Conservation (phyloP, 1,140 invertebrate genomes). For the Periplaneta americana region DNA sequence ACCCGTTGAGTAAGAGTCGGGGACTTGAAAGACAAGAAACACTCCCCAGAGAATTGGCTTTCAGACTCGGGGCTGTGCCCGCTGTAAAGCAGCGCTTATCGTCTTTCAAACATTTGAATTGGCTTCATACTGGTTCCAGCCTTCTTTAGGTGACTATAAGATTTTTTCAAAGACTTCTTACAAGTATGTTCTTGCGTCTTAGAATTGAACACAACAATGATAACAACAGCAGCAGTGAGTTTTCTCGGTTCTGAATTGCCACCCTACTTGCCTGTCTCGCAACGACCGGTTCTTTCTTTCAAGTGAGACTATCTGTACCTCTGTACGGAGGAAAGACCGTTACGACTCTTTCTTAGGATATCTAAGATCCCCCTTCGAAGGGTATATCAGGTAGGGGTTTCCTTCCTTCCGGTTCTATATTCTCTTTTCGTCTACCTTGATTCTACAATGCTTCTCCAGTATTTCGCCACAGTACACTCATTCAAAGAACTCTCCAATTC, state of each 20-base stretch:
- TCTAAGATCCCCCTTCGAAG: background rate
- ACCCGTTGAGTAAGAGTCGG: too few species aligned
- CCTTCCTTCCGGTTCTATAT: background rate
- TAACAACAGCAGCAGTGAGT: background rate
- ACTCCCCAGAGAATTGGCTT: background rate
- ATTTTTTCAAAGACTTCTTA: background rate
- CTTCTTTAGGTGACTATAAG: background rate
- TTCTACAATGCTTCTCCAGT: background rate
- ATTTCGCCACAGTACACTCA: background rate
- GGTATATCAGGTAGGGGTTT: background rate
- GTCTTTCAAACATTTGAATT: background rate
- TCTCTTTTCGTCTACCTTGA: background rate
- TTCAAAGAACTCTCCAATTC: background rate
- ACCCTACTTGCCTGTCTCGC: background rate
- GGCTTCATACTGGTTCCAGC: background rate
- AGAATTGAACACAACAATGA: background rate
- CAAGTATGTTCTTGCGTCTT: background rate
- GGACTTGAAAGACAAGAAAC: background rate
- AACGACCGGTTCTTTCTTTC: background rate
- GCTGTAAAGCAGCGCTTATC: background rate
- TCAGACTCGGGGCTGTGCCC: background rate
- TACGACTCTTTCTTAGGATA: background rate
- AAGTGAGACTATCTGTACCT: background rate
- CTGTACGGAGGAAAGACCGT: background rate
- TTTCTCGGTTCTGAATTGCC: background rate